These are phyloP conservation scores for Polydrusus pterygomalis DNA, from an alignment of 2,888 invertebrate species.

Conservation along the genomic window DNA sequence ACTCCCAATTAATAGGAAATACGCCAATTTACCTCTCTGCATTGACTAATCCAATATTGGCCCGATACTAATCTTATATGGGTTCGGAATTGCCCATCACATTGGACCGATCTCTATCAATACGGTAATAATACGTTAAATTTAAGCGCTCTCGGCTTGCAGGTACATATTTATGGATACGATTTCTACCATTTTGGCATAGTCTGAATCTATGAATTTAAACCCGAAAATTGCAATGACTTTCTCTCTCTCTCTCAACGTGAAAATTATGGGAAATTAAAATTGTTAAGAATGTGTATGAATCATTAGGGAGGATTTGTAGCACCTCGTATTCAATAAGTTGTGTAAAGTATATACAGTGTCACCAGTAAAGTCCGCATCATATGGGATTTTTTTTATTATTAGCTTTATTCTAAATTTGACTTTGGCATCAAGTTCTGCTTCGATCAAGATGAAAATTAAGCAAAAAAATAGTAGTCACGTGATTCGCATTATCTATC, in stretches of 20 bases:
- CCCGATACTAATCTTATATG: constrained; percentile 66
- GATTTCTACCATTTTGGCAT: constrained; percentile 31
- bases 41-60: constrained; percentile 69
- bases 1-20: constrained; percentile 69
- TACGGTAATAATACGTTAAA: constrained; percentile 64
- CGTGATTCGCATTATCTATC: too few species aligned
- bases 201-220: constrained; percentile 19
- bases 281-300: too few species aligned
- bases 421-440: too few species aligned
- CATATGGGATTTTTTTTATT: too few species aligned
- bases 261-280: too few species aligned
- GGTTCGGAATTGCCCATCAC: constrained; percentile 64
- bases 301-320: too few species aligned
- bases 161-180: constrained; percentile 36
- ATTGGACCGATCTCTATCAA: constrained; percentile 65
- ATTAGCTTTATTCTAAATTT: too few species aligned
- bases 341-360: too few species aligned
- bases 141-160: constrained; percentile 55
- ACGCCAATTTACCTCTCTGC: constrained; percentile 68
- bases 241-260: neutral
- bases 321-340: too few species aligned
- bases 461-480: too few species aligned
- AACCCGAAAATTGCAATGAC: constrained; percentile 11
- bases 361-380: too few species aligned
- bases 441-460: too few species aligned